phyloP scores from a whole-genome alignment of 2,797 vertebrate species.

The Malacoraja senta region DNA sequence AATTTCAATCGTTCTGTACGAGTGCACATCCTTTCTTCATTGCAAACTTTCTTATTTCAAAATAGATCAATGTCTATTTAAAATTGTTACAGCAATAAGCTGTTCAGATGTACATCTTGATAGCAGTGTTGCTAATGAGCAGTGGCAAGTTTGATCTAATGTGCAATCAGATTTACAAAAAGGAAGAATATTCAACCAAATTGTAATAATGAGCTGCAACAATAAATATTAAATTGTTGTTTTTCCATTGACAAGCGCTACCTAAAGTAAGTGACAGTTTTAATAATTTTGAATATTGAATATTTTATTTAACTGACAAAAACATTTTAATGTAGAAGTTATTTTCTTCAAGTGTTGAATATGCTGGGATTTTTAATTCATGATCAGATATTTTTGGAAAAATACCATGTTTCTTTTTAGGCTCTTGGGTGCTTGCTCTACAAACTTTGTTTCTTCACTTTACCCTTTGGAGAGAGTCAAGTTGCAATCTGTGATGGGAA shows the following conservation, averaged over 20 bases:
- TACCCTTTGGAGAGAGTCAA: constrained; percentile 98
- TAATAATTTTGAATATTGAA: neutral
- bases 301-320: neutral
- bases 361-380: neutral
- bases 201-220: no score
- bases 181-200: no score
- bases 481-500: constrained; percentile 95
- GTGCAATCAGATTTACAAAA: no score
- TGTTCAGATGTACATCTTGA: neutral
- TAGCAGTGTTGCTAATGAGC: neutral
- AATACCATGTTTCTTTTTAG: constrained; percentile 55
- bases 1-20: no score
- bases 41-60: neutral
- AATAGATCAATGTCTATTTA: neutral
- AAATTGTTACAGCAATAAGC: neutral
- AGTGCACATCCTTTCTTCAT: neutral
- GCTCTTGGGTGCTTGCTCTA: constrained; percentile 97
- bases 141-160: no score
- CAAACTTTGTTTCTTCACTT: constrained; percentile 96
- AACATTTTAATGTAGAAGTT: neutral
- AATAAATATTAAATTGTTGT: no score
- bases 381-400: neutral
- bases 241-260: no score
- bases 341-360: neutral
- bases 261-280: no score